Evolutionary conservation across 35 echinoderm and acorn worm genomes (phyloP), one percentile per base, ranked within the genome.

Genomic region (Anneissia japonica): DNA sequence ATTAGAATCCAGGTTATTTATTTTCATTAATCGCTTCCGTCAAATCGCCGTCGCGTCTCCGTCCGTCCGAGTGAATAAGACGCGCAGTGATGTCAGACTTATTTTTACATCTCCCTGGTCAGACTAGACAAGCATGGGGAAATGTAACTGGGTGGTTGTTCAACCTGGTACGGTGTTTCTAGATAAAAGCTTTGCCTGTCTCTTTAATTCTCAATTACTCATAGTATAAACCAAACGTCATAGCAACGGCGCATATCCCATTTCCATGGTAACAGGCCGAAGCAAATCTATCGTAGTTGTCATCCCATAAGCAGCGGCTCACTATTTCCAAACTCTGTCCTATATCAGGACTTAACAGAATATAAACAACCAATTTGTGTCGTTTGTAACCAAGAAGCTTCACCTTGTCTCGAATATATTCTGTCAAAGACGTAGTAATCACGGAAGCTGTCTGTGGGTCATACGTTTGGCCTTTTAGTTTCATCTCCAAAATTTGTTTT

Each of bases 241-340:
- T 85, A 13, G 91, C 95, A 31, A 97, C 92, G 38, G 91, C 91
- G 73, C 82, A 97, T 0, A 97, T 81, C 0, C 85, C 90, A 37
- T 91, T 82, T 51, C 89, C 93, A 45, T 87, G 72, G 76, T 84
- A 97, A 14, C 35, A 73, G 0, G 86, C 77, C 0, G 91, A 91
- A 0, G 91, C 91, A 51, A 86, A 93, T 75, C 89, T 97, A 36
- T 97, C 95, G 0, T 92, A 91, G 1, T 86, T 81, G 0, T 86
- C 86, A 80, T 97, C 86, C 95, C 95, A 97, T 16, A 97, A 76
- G 2, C 88, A 89, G 31, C 95, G 85, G 86, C 95, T 97, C 0
- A 83, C 95, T 85, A 97, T 93, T 55, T 93, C 88, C 43, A 93
- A 76, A 36, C 89, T 87, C 76, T 97, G 95, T n/a, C 89, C 95